Evolutionary conservation across 2,888 invertebrate species (phyloP), one percentile per base, ranked within the genome.

Genomic region (Oxytorus armatus): DNA sequence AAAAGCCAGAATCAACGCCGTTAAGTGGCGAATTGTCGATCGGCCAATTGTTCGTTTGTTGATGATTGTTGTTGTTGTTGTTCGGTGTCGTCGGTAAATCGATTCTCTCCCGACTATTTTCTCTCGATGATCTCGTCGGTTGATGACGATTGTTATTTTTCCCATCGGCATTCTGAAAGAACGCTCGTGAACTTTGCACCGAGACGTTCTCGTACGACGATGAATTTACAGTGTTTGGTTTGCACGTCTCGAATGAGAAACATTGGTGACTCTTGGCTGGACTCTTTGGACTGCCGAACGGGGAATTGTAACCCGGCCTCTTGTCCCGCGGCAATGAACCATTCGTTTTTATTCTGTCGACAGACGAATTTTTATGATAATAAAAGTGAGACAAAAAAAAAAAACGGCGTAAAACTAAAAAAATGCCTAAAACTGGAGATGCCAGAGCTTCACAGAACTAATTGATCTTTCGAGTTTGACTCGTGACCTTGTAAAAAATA

Each of bases 321-420:
- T 93, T 94, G 84, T 96, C 96, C 18, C 96, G 92, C 0, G 98
- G 97, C 53, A 98, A 92, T 0, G 97, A 97, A 0, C 98, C 98
- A 88, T 98, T 98, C 0, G 98, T 98, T 90, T 97, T 98, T 75
- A 98, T 98, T 86, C 96, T 95, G 92, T 8, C 90, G 92, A 23
- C 36, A 8, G 23, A 51, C n/a, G n/a, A n/a, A n/a, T n/a, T n/a
- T n/a, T n/a, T n/a, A n/a, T n/a, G n/a, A n/a, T n/a, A n/a, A n/a
- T n/a, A n/a, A n/a, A n/a, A n/a, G n/a, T n/a, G n/a, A n/a, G n/a
- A n/a, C n/a, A n/a, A n/a, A n/a, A n/a, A n/a, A n/a, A n/a, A n/a
- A n/a, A n/a, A n/a, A n/a, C n/a, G n/a, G n/a, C n/a, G n/a, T n/a
- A n/a, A n/a, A n/a, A n/a, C n/a, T n/a, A n/a, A n/a, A n/a, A n/a